Conservation (phyloP, 2,113 vertebrate genomes). For the Orthonyx spaldingii region DNA sequence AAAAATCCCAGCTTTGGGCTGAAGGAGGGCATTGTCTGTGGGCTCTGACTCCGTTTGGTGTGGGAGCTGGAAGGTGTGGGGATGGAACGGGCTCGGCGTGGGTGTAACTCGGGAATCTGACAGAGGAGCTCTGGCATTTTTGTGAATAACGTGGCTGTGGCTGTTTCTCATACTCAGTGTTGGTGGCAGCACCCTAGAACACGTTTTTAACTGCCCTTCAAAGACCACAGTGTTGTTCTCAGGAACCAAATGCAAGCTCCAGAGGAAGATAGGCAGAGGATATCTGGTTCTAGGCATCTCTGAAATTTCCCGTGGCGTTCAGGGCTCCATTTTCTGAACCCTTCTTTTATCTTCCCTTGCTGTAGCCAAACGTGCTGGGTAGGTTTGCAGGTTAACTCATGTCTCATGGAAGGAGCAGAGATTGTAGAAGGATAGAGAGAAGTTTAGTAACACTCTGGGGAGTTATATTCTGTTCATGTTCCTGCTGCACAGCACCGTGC, state of each 20-base stretch:
- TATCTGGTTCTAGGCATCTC: too few species aligned
- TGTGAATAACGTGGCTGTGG: background rate
- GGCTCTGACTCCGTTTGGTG: background rate
- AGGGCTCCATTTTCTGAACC: background rate
- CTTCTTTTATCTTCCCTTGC: background rate
- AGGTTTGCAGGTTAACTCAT: background rate
- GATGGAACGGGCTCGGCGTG: background rate
- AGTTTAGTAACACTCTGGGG: background rate
- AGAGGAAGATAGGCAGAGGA: too few species aligned
- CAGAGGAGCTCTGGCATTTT: background rate
- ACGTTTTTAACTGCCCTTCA: background rate
- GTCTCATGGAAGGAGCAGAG: background rate
- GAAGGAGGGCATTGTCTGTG: constrained; percentile 14
- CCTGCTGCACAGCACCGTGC: accelerated
- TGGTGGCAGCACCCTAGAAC: background rate
- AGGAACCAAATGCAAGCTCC: background rate
- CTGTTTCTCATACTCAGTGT: accelerated
- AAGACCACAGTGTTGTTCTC: background rate
- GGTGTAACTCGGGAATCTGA: background rate
- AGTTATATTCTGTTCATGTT: background rate
- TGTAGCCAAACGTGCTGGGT: background rate
- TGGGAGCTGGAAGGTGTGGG: background rate
- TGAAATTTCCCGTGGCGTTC: background rate
- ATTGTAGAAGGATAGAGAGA: background rate
- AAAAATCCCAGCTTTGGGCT: background rate